phyloP scores from a whole-genome alignment of 2,113 vertebrate species.

The Panthera tigris region DNA sequence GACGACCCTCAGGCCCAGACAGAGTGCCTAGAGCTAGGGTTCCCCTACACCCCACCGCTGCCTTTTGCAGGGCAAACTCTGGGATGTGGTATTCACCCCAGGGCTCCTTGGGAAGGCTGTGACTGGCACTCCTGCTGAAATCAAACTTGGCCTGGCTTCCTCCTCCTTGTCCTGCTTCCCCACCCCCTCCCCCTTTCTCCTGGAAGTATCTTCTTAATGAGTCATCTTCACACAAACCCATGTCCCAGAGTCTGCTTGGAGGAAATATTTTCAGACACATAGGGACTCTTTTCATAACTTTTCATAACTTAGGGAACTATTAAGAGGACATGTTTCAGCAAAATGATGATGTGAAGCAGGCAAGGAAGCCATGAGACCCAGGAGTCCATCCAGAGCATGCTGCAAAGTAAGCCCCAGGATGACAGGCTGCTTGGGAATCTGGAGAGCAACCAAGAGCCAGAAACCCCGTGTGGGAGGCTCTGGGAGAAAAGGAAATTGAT shows the following conservation, averaged over 20 bases:
- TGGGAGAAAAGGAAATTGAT: not conserved
- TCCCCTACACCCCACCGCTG: too few relatives aligned
- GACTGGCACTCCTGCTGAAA: not conserved
- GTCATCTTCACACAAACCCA: not conserved
- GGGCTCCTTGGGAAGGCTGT: not conserved
- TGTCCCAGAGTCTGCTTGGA: not conserved
- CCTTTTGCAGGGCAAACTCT: not conserved
- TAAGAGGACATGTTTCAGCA: not conserved
- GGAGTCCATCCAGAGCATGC: not conserved
- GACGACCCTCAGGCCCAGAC: fast-evolving
- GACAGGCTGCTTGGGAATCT: not conserved
- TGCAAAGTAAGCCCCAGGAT: not conserved
- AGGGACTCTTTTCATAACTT: not conserved
- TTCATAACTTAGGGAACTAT: not conserved
- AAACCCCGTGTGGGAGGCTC: not conserved
- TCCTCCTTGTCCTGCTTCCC: not conserved
- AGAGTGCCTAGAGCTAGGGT: not conserved
- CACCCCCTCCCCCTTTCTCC: not conserved
- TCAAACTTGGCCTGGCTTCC: not conserved
- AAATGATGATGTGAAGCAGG: not conserved
- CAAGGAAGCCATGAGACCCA: not conserved
- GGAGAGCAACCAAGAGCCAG: not conserved
- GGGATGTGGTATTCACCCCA: not conserved
- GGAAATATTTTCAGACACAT: not conserved
- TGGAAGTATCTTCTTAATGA: not conserved